Evolutionary conservation across 2,797 vertebrate genomes (phyloP).

Genomic region (Okamejei kenojei): DNA sequence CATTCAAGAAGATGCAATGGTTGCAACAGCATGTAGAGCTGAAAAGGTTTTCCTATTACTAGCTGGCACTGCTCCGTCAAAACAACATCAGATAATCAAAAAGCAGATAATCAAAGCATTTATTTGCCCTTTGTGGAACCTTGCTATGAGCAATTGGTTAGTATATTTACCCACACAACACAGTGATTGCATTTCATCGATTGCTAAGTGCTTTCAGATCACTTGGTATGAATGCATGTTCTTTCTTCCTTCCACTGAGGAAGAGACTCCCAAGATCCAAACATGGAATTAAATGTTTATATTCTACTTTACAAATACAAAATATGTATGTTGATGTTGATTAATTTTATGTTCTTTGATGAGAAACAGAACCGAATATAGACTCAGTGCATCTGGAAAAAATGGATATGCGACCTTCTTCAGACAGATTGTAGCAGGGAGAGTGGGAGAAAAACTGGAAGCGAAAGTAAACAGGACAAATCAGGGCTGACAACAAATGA

Average conservation of each 20-base stretch:
- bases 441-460: too few relatives aligned
- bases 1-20: not conserved
- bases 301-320: not conserved
- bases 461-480: too few relatives aligned
- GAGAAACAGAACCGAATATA: not conserved
- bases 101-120: not conserved
- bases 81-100: not conserved
- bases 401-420: too few relatives aligned
- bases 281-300: not conserved
- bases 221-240: not conserved
- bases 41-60: too few relatives aligned
- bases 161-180: not conserved
- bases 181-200: not conserved
- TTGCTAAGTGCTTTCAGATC: not conserved
- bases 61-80: not conserved
- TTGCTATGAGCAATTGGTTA: not conserved
- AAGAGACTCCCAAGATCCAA: not conserved
- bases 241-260: not conserved
- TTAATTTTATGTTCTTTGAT: not conserved
- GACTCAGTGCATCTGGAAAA: too few relatives aligned
- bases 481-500: too few relatives aligned
- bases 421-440: too few relatives aligned
- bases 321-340: not conserved
- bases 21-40: not conserved
- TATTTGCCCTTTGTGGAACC: not conserved